A percentile compares a stretch with the other conserved stretches of the same genome.
phyloP scores from a whole-genome alignment of 2,113 vertebrate genomes.

The Lethenteron reissneri region DNA sequence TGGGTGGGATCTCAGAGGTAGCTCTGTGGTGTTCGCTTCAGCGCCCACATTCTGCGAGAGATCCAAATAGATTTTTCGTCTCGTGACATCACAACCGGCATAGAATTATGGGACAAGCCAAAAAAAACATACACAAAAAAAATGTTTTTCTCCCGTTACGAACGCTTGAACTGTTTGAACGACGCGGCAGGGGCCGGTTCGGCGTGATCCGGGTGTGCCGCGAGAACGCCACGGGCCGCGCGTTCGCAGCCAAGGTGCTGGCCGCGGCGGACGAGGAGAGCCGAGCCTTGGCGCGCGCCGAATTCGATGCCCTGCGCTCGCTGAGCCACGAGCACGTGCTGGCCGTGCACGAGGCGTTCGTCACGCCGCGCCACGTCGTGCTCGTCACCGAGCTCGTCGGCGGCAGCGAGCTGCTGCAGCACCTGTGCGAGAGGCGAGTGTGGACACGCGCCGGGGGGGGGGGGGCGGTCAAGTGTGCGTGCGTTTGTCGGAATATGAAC shows the following conservation, averaged over 20 bases:
- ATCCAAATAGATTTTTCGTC: too few relatives aligned
- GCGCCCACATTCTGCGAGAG: too few relatives aligned
- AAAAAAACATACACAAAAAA: too few relatives aligned
- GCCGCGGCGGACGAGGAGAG: constrained; percentile 61
- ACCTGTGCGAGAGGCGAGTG: constrained; percentile 85
- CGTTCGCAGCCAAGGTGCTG: constrained; percentile 85
- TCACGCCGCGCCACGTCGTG: constrained; percentile 85
- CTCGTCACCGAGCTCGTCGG: constrained; percentile 73
- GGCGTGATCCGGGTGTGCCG: constrained; percentile 77
- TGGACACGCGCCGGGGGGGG: background rate
- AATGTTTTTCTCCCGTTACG: too few relatives aligned
- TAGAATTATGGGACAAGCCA: too few relatives aligned
- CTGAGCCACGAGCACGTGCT: constrained; percentile 76
- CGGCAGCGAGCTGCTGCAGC: constrained; percentile 75
- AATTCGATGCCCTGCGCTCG: constrained; percentile 74
- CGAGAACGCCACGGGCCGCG: constrained; percentile 70
- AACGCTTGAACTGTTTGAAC: too few relatives aligned
- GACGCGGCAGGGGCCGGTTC: constrained; percentile 47
- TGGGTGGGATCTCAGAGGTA: too few relatives aligned
- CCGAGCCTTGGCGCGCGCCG: constrained; percentile 41
- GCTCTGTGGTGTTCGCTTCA: too few relatives aligned
- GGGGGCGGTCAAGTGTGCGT: background rate
- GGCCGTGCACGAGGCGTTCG: constrained; percentile 78
- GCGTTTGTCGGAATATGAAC: background rate
- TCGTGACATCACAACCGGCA: too few relatives aligned